Percentiles rank a stretch among this genome's conserved stretches.
These are phyloP conservation scores for Hermaeophaga mercurialis DNA, from an alignment of 2,888 invertebrate genomes.

Conservation along the genomic window DNA sequence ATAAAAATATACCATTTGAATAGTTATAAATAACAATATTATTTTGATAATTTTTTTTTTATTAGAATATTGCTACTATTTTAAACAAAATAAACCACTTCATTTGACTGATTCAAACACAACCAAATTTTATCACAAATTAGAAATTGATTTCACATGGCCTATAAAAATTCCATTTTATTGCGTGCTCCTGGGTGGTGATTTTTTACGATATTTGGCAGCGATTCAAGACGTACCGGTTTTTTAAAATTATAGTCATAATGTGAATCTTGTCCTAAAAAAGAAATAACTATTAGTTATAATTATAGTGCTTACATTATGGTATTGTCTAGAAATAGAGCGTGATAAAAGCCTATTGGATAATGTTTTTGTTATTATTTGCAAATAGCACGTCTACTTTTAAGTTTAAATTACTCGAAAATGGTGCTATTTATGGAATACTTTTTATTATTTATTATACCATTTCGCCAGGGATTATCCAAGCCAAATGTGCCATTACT, in stretches of 20 bases:
- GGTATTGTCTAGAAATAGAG: no score
- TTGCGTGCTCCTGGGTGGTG: slow-evolving; percentile 43
- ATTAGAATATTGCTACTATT: no score
- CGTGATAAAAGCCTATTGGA: no score
- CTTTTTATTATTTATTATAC: slow-evolving; percentile 29
- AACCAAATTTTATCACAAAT: slow-evolving; percentile 22
- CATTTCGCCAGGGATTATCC: slow-evolving; percentile 48
- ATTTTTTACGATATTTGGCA: slow-evolving; percentile 52
- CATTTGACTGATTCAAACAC: slow-evolving; percentile 20
- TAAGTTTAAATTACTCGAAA: no score
- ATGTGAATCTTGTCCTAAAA: slow-evolving; percentile 20
- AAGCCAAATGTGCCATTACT: slow-evolving; percentile 36
- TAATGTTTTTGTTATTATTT: no score
- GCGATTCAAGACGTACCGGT: slow-evolving; percentile 53
- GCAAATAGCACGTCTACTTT: no score
- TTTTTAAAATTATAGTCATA: slow-evolving; percentile 43
- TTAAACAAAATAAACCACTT: no score
- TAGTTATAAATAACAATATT: no score
- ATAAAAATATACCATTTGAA: slow-evolving; percentile 4
- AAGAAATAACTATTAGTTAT: neutral
- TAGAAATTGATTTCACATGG: slow-evolving; percentile 11
- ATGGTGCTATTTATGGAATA: no score
- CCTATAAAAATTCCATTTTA: slow-evolving; percentile 47
- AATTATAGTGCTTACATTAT: no score
- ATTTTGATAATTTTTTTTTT: no score